These are phyloP conservation scores for Spea hammondii DNA, from an alignment of 2,797 vertebrate genomes.

Conservation along the genomic window DNA sequence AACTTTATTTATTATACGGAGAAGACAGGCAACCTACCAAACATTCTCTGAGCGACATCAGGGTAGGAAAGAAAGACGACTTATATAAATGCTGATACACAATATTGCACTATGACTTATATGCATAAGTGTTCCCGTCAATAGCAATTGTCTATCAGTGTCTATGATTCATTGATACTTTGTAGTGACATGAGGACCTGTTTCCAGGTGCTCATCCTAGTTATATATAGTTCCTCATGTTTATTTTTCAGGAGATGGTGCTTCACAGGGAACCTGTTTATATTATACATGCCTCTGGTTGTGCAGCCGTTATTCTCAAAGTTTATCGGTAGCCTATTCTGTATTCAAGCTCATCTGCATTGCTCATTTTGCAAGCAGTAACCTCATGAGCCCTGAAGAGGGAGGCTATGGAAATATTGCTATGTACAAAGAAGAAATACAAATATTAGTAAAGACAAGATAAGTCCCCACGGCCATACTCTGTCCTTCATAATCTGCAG, in stretches of 20 bases:
- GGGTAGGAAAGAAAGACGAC: too few species aligned
- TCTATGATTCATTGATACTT: background rate
- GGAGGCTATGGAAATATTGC: slow-evolving; percentile 42
- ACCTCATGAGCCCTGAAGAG: slow-evolving; percentile 31
- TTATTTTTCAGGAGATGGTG: slow-evolving; percentile 11
- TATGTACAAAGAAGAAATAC: slow-evolving; percentile 30
- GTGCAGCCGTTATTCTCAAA: slow-evolving; percentile 18
- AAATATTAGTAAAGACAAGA: slow-evolving; percentile 25
- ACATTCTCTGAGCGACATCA: too few species aligned
- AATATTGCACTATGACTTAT: too few species aligned
- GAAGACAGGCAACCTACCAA: too few species aligned
- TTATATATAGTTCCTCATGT: slow-evolving; percentile 11
- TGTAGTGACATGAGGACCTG: background rate
- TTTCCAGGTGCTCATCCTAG: background rate
- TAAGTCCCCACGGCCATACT: slow-evolving; percentile 10
- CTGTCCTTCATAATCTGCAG: slow-evolving; percentile 15
- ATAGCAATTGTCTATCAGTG: background rate
- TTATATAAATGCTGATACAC: too few species aligned
- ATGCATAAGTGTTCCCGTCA: too few species aligned
- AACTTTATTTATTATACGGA: too few species aligned
- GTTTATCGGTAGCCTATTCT: slow-evolving; percentile 37
- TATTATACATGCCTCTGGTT: slow-evolving; percentile 23
- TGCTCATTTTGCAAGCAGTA: slow-evolving; percentile 33
- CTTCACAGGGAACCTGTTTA: slow-evolving; percentile 9
- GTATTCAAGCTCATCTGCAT: slow-evolving; percentile 28